phyloP scores from a whole-genome alignment of 2,113 vertebrate genomes.

The Toxotes jaculatrix region DNA sequence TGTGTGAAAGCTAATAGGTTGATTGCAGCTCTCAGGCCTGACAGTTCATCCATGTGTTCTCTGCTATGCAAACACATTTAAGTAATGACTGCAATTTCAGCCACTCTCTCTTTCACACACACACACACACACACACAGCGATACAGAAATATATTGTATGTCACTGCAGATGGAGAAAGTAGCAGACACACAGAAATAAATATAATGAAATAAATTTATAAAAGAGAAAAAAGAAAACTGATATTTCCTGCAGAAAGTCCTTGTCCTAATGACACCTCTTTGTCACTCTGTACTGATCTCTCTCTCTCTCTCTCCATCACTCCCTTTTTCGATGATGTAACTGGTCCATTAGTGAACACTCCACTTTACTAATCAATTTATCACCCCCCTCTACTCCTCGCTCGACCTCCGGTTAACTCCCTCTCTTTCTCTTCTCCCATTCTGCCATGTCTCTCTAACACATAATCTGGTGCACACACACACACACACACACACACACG shows the following conservation, averaged over 20 bases:
- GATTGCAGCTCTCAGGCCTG: conserved; percentile 59
- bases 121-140: conserved; percentile 1
- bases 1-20: conserved; percentile 44
- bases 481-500: conserved; percentile 7
- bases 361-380: conserved; percentile 77
- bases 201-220: background rate
- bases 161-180: conserved; percentile 1
- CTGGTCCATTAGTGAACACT: conserved; percentile 62
- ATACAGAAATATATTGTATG: conserved; percentile 11
- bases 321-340: conserved; percentile 55
- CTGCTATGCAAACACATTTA: conserved; percentile 59
- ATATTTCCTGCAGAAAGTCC: background rate
- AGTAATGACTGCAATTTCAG: conserved; percentile 53
- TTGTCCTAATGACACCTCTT: conserved; percentile 13
- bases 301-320: background rate
- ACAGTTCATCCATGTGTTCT: conserved; percentile 56
- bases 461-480: background rate
- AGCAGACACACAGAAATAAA: conserved; percentile 12
- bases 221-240: background rate
- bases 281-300: background rate
- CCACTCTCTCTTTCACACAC: conserved; percentile 5
- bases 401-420: conserved; percentile 43
- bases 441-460: conserved; percentile 14
- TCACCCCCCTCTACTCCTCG: conserved; percentile 17
- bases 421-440: conserved; percentile 30